A percentile compares a stretch with the other conserved stretches of the same genome.
These are phyloP conservation scores for Trachemys scripta DNA, from an alignment of 2,113 vertebrate genomes.

Conservation along the genomic window DNA sequence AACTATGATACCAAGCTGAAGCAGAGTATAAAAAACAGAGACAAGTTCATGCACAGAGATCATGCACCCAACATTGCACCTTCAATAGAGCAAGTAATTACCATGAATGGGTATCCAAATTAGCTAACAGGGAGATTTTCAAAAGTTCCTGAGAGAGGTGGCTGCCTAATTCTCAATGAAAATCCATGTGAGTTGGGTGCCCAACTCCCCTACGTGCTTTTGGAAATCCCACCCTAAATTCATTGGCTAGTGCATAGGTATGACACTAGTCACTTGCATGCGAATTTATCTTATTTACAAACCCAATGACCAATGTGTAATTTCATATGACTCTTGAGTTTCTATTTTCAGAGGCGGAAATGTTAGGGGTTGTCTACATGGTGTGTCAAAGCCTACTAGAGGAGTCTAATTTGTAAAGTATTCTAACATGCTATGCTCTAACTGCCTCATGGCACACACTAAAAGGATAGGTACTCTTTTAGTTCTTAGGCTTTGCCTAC, in stretches of 20 bases:
- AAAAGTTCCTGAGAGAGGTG: background rate
- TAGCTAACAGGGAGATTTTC: background rate
- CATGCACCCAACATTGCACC: fast-evolving
- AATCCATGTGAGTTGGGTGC: background rate
- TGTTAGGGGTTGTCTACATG: background rate
- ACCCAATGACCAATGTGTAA: background rate
- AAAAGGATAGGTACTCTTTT: background rate
- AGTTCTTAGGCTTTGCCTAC: background rate
- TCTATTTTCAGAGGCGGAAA: background rate
- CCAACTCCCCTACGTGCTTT: background rate
- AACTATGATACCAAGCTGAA: background rate
- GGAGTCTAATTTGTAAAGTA: background rate
- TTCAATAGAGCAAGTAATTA: fast-evolving
- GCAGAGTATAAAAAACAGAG: background rate
- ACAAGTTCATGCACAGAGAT: background rate
- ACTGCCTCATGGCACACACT: background rate
- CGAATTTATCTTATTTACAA: background rate
- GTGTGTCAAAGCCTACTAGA: background rate
- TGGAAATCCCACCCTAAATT: background rate
- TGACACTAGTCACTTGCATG: background rate
- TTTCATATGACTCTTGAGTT: background rate
- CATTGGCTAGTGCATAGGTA: fast-evolving
- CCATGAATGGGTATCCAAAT: background rate
- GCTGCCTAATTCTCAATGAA: background rate
- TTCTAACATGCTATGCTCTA: background rate